Conservation (phyloP, 2,888 invertebrate genomes). For the Clistopyga incitator region DNA sequence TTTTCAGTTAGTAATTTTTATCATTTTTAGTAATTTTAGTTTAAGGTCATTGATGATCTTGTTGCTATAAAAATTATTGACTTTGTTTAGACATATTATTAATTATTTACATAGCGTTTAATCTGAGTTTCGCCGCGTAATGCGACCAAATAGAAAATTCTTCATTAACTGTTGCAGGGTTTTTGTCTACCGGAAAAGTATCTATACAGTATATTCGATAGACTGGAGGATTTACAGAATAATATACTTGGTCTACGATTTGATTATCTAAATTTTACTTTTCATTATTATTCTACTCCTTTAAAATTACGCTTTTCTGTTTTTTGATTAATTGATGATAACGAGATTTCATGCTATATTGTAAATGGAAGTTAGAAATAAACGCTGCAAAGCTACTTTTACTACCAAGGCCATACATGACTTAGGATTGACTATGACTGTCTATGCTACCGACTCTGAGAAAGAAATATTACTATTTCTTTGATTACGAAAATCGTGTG, state of each 20-base stretch:
- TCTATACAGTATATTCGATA: background rate
- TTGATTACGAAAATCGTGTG: slow-evolving; percentile 38
- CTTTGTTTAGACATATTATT: too few species aligned
- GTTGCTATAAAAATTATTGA: background rate
- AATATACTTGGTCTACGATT: slow-evolving; percentile 14
- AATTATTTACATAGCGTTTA: background rate
- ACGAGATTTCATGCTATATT: slow-evolving; percentile 44
- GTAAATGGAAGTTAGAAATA: background rate
- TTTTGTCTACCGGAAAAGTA: background rate
- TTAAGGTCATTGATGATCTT: background rate
- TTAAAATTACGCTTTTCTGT: slow-evolving; percentile 18
- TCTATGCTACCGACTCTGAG: slow-evolving; percentile 2
- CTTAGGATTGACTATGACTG: slow-evolving; percentile 19
- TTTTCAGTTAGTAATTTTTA: too few species aligned
- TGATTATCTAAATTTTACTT: slow-evolving; percentile 16
- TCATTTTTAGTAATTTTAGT: background rate
- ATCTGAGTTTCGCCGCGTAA: background rate
- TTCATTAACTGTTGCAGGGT: background rate
- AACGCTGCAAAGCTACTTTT: slow-evolving; percentile 43
- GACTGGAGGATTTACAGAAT: slow-evolving; percentile 8
- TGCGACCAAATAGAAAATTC: background rate
- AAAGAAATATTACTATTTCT: slow-evolving; percentile 13
- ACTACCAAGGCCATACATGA: slow-evolving; percentile 42
- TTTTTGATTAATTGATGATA: background rate
- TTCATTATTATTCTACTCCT: slow-evolving; percentile 7